Conservation (phyloP, 2,888 invertebrate genomes). For the Heliothis peltigera region DNA sequence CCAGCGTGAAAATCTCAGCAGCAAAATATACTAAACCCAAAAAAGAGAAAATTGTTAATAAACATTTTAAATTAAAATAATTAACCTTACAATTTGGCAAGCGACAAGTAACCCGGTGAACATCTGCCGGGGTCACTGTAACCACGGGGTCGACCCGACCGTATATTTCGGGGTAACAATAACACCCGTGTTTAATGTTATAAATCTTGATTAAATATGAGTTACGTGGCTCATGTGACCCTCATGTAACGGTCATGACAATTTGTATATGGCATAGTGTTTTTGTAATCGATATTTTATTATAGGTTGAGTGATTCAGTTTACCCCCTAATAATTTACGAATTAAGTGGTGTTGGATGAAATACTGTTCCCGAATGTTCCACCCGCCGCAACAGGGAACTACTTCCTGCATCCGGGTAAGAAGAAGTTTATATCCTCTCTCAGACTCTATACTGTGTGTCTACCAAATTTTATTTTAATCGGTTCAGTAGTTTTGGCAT, state of each 20-base stretch:
- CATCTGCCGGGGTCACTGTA: slow-evolving; percentile 68
- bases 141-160: slow-evolving; percentile 53
- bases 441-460: too few species aligned
- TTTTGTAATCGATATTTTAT: slow-evolving; percentile 31
- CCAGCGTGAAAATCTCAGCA: not conserved
- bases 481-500: too few species aligned
- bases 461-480: too few species aligned
- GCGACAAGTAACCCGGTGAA: slow-evolving; percentile 58
- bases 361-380: too few species aligned
- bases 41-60: slow-evolving; percentile 9
- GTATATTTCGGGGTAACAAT: slow-evolving; percentile 67
- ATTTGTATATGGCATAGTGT: slow-evolving; percentile 18
- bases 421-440: too few species aligned
- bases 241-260: slow-evolving; percentile 17
- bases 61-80: slow-evolving; percentile 62
- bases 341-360: slow-evolving; percentile 18
- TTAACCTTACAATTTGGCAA: slow-evolving; percentile 70
- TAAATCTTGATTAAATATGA: slow-evolving; percentile 84
- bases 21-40: not conserved
- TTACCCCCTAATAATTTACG: slow-evolving; percentile 17
- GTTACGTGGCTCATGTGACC: slow-evolving; percentile 61
- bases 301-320: slow-evolving; percentile 9
- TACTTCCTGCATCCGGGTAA: too few species aligned
- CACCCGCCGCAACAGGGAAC: too few species aligned
- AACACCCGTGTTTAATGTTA: slow-evolving; percentile 70